A percentile compares a stretch with the other conserved stretches of the same genome.
Conservation (phyloP, 2,888 invertebrate genomes). For the Acrocyrtus sp. region DNA sequence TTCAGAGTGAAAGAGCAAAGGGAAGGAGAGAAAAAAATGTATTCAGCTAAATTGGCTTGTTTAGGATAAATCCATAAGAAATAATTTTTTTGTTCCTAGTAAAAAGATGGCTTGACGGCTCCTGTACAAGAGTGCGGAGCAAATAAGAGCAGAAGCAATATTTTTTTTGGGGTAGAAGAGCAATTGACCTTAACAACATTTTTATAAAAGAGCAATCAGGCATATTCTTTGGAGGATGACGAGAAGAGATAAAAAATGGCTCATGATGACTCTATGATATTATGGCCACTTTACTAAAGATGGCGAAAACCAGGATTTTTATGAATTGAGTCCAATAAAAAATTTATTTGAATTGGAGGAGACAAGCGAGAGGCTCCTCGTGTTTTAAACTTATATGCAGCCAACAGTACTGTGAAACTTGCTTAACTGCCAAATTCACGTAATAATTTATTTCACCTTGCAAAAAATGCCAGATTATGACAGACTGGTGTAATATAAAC, state of each 20-base stretch:
- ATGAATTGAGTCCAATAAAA: slow-evolving; percentile 31
- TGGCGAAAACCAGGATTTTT: slow-evolving; percentile 22
- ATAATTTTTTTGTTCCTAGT: slow-evolving; percentile 1
- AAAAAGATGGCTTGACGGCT: not conserved
- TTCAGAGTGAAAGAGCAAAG: too few relatives aligned
- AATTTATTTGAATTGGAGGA: slow-evolving; percentile 27
- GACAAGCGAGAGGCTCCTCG: slow-evolving; percentile 29
- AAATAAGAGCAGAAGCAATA: not conserved
- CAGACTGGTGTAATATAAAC: too few relatives aligned
- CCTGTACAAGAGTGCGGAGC: too few relatives aligned
- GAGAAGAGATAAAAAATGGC: too few relatives aligned
- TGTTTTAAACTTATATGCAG: too few relatives aligned
- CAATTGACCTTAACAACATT: slow-evolving; percentile 30
- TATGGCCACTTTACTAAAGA: slow-evolving; percentile 4
- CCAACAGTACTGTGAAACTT: too few relatives aligned
- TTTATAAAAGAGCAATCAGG: too few relatives aligned
- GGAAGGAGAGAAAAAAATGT: slow-evolving; percentile 2
- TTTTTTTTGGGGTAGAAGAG: slow-evolving; percentile 4
- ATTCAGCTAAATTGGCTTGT: slow-evolving; percentile 31
- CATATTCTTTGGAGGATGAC: too few relatives aligned
- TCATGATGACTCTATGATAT: slow-evolving; percentile 1
- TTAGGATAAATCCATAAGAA: slow-evolving; percentile 33
- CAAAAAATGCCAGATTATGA: too few relatives aligned
- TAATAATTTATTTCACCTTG: too few relatives aligned
- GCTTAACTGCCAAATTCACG: too few relatives aligned